Percentiles rank a stretch among this genome's conserved stretches.
Conservation (phyloP, 2,113 vertebrate species). For the Crocuta crocuta region DNA sequence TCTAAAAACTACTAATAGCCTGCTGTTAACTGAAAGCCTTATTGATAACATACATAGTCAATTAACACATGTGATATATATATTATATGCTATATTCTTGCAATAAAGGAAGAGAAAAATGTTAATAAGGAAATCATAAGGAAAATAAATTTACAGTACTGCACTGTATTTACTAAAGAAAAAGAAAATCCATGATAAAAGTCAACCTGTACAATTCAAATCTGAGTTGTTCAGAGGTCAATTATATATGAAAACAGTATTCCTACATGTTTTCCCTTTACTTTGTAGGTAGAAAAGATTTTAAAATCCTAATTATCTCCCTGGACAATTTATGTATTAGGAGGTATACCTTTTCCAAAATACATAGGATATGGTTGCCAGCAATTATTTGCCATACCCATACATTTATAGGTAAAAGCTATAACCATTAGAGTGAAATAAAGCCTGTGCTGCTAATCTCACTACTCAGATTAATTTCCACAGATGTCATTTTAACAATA, state of each 20-base stretch:
- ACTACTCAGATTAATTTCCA: not conserved
- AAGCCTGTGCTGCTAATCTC: conserved; percentile 12
- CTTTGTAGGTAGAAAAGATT: not conserved
- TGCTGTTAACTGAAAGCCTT: not conserved
- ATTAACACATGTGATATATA: not conserved
- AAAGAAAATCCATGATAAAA: not conserved
- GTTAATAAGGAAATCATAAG: not conserved
- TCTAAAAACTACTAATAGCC: not conserved
- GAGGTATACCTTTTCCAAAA: not conserved
- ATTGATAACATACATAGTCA: not conserved
- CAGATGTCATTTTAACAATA: conserved; percentile 3
- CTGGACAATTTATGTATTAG: not conserved
- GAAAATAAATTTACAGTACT: not conserved
- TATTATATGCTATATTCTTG: not conserved
- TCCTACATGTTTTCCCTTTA: not conserved
- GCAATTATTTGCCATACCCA: not conserved
- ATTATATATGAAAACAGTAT: not conserved
- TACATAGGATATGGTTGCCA: not conserved
- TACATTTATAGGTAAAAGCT: not conserved
- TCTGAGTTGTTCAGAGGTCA: not conserved
- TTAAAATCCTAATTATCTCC: not conserved
- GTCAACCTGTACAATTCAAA: not conserved
- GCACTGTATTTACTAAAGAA: not conserved
- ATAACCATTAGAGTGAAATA: not conserved
- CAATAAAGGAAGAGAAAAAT: not conserved